These are phyloP conservation scores for Allobates femoralis DNA, from an alignment of 2,797 vertebrate species.

Conservation along the genomic window DNA sequence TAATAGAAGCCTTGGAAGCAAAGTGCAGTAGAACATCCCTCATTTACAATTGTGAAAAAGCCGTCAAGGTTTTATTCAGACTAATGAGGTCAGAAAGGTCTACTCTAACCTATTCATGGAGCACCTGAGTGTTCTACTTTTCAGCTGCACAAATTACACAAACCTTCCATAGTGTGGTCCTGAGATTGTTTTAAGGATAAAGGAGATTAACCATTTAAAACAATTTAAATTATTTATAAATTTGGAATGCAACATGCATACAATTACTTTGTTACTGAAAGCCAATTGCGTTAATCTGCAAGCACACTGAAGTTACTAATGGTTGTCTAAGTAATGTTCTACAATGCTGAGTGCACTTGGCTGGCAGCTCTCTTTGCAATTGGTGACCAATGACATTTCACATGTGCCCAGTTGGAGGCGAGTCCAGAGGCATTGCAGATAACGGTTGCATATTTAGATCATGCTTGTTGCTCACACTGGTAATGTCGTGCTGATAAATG, in stretches of 20 bases:
- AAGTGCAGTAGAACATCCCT: conserved; percentile 2
- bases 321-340: too few species aligned
- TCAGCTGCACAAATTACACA: neutral
- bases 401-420: too few species aligned
- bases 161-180: neutral
- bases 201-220: neutral
- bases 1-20: neutral
- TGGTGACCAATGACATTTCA: too few species aligned
- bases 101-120: neutral
- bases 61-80: conserved; percentile 5
- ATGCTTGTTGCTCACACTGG: too few species aligned
- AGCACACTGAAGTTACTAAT: too few species aligned
- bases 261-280: neutral
- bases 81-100: conserved; percentile 32
- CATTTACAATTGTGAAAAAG: conserved; percentile 21
- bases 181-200: neutral
- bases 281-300: too few species aligned
- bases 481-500: too few species aligned
- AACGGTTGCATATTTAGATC: too few species aligned
- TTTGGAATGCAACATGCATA: neutral
- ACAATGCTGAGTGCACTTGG: too few species aligned
- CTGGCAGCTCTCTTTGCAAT: too few species aligned
- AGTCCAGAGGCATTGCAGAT: too few species aligned
- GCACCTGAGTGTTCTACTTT: neutral
- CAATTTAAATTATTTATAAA: neutral